Base-by-base conservation (phyloP, 2,797 vertebrate species). In the Gorsachius magnificus region DNA sequence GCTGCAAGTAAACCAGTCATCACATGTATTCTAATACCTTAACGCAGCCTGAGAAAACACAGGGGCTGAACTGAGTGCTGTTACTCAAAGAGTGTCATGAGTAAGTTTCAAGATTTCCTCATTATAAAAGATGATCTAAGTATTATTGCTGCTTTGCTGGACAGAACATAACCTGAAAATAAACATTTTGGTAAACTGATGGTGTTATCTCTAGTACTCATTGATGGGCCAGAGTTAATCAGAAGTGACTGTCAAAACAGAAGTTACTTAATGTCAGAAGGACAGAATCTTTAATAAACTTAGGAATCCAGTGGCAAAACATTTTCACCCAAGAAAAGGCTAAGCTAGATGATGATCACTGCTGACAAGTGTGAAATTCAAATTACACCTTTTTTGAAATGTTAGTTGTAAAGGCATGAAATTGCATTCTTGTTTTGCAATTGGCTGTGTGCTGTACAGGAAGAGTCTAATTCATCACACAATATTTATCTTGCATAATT, bases 361-460 rank as follows among this genome's bases (percentile, higher is more conserved):
- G 60, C 20, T 95, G 70, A 89, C 64, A 95, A 77, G 76, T 92
- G 20, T 77, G 65, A 95, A 93, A 95, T 94, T 93, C 54, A 90
- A 92, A 75, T 60, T 68, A 35, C 43, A 75, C 7, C 16, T 92
- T 61, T 71, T 93, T 88, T 60, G 1, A 90, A 91, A 93, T 72
- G 43, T 78, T 94, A 83, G 20, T 86, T 70, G 83, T 70, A 81
- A 89, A 91, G 60, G 83, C 90, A 90, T 94, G 94, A 95, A 96
- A 95, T 93, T 93, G 60, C 48, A 86, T 83, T 60, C 87, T 75
- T 89, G 58, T 86, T 94, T 95, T 83, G 54, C 38, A 81, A 15
- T 53, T 3, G 4, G 12, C 19, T 79, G 58, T n/a, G 1, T 85
- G 48, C 25, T 66, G 4, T 63, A 65, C 19, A 85, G 53, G 85